Conservation (phyloP, 2,113 vertebrate genomes). For the Oceanodroma tethys region DNA sequence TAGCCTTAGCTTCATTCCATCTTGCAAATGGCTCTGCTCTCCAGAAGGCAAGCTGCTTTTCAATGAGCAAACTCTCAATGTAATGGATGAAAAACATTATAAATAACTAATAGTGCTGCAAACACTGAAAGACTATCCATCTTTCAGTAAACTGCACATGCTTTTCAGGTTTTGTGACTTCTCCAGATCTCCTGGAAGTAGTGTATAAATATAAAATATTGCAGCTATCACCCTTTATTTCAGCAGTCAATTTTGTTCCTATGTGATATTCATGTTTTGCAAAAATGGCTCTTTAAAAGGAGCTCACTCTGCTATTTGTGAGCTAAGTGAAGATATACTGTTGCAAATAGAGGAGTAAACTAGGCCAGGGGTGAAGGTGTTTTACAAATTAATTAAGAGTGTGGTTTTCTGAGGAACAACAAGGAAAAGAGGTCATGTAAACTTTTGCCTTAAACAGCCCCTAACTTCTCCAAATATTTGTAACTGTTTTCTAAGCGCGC, state of each 20-base stretch:
- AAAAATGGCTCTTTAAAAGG: conserved; percentile 16
- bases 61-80: background rate
- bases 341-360: background rate
- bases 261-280: conserved; percentile 21
- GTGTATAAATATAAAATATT: conserved; percentile 34
- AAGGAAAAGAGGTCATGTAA: background rate
- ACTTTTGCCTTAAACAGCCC: background rate
- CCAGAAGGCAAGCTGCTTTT: background rate
- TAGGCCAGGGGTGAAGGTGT: background rate
- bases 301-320: background rate
- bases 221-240: conserved; percentile 30
- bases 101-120: conserved; percentile 37
- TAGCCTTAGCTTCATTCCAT: background rate
- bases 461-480: background rate
- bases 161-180: background rate
- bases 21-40: background rate
- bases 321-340: background rate
- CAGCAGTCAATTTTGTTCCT: conserved; percentile 30
- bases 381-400: background rate
- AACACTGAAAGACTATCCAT: conserved; percentile 8
- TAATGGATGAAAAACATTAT: conserved; percentile 27
- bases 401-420: background rate
- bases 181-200: conserved; percentile 20
- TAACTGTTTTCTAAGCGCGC: background rate
- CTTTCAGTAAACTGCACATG: conserved; percentile 13